These are phyloP conservation scores for Glyptemys insculpta DNA, from an alignment of 2,797 vertebrate genomes.

Conservation along the genomic window DNA sequence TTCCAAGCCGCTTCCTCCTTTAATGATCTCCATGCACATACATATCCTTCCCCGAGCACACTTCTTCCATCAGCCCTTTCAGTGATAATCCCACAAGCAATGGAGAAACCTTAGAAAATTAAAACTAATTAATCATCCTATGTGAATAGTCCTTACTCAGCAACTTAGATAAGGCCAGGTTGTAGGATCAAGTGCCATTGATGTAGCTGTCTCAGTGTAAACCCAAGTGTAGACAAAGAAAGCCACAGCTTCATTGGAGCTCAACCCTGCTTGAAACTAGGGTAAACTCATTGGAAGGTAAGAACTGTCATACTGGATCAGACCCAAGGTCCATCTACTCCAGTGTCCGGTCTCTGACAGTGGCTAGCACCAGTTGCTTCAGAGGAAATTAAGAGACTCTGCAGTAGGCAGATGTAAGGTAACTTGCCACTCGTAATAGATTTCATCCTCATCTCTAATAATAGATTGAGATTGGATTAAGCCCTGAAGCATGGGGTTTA, in stretches of 20 bases:
- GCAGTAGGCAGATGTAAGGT: background rate
- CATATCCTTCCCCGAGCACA: background rate
- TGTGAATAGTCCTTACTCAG: background rate
- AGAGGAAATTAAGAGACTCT: background rate
- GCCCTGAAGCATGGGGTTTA: background rate
- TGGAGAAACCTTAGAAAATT: background rate
- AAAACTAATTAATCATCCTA: background rate
- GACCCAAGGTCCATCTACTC: background rate
- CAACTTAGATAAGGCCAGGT: background rate
- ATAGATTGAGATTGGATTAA: background rate
- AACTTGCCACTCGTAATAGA: background rate
- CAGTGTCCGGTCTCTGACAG: background rate
- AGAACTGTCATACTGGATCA: background rate
- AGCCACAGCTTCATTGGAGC: background rate
- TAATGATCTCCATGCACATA: background rate
- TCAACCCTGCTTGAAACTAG: background rate
- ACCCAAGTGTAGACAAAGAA: background rate
- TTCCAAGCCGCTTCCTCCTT: background rate
- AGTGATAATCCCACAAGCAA: background rate
- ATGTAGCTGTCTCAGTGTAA: background rate
- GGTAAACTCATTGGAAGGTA: background rate
- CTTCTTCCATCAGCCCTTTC: background rate
- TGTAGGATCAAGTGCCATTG: background rate
- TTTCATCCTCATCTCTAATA: background rate
- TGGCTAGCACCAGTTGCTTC: background rate